phyloP scores from a whole-genome alignment of 2,888 invertebrate species.

The Dilophus febrilis region DNA sequence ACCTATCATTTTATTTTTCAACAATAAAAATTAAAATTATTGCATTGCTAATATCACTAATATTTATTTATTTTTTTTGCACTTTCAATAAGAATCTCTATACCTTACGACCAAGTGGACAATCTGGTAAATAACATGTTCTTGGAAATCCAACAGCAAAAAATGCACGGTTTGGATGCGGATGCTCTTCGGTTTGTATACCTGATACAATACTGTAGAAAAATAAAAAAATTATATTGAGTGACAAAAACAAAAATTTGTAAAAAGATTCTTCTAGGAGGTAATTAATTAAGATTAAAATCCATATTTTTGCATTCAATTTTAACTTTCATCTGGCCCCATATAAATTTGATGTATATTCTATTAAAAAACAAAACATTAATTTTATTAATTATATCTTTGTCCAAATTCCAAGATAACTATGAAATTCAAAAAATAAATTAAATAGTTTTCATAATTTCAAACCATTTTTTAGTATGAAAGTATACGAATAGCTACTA shows the following conservation, averaged over 20 bases:
- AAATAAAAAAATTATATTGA: conserved; percentile 12
- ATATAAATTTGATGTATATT: too few species aligned
- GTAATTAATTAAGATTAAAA: not conserved
- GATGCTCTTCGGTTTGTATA: conserved; percentile 62
- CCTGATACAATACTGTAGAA: conserved; percentile 63
- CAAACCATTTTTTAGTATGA: too few species aligned
- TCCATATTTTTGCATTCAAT: too few species aligned
- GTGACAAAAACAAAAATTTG: conserved; percentile 1
- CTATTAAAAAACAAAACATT: too few species aligned
- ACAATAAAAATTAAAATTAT: conserved; percentile 4
- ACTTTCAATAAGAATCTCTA: not conserved
- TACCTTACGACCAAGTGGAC: conserved; percentile 53
- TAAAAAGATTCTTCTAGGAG: not conserved
- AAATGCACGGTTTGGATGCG: conserved; percentile 67
- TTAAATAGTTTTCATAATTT: too few species aligned
- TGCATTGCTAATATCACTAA: too few species aligned
- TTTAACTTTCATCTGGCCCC: too few species aligned
- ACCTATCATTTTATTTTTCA: conserved; percentile 31
- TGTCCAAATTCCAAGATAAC: too few species aligned
- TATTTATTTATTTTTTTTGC: too few species aligned
- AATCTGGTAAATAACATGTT: conserved; percentile 70
- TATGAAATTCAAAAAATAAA: too few species aligned
- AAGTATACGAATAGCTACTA: too few species aligned
- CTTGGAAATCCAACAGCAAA: conserved; percentile 78
- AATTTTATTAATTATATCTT: too few species aligned